phyloP scores from a whole-genome alignment of 2,797 vertebrate species.

The Austrolebias charrua region DNA sequence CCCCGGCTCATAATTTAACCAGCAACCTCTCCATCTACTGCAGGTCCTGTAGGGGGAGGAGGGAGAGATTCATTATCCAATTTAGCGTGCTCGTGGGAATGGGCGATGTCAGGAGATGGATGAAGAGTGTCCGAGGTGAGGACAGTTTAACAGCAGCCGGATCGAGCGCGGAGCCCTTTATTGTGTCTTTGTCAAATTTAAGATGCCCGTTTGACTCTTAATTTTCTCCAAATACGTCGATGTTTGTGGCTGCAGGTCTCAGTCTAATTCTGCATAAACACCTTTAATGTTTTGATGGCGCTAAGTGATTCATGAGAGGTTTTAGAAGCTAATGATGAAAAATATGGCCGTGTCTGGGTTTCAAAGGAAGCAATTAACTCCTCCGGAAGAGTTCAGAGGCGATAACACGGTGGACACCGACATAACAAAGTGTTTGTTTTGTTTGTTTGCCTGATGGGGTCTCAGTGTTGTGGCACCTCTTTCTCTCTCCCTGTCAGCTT shows the following conservation, averaged over 20 bases:
- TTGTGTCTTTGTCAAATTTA: constrained; percentile 39
- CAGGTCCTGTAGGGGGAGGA: constrained; percentile 41
- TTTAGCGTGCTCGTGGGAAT: constrained; percentile 53
- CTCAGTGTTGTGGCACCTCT: constrained; percentile 34
- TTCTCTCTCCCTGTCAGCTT: constrained; percentile 57
- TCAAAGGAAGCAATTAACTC: constrained; percentile 74
- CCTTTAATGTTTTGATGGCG: constrained; percentile 31
- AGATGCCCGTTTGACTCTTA: constrained; percentile 41
- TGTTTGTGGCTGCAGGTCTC: constrained; percentile 11
- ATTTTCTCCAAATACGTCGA: constrained; percentile 18
- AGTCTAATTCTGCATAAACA: constrained; percentile 27
- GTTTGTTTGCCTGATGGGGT: constrained; percentile 50
- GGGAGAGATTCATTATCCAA: constrained; percentile 69
- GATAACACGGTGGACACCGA: constrained; percentile 64
- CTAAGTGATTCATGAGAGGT: constrained; percentile 59
- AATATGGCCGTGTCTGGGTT: constrained; percentile 63
- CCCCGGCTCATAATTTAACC: constrained; percentile 58
- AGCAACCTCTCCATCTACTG: constrained; percentile 64
- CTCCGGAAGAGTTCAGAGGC: constrained; percentile 42
- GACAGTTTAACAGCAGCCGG: constrained; percentile 60
- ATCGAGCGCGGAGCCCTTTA: constrained; percentile 18
- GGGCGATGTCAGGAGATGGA: constrained; percentile 58
- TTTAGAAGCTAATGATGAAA: constrained; percentile 73
- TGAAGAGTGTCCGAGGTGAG: constrained; percentile 45
- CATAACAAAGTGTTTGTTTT: constrained; percentile 51